Percentiles rank a stretch among this genome's conserved stretches.
These are phyloP conservation scores for Drosophila peninsularis DNA, from an alignment of 2,888 invertebrate species.

Conservation along the genomic window DNA sequence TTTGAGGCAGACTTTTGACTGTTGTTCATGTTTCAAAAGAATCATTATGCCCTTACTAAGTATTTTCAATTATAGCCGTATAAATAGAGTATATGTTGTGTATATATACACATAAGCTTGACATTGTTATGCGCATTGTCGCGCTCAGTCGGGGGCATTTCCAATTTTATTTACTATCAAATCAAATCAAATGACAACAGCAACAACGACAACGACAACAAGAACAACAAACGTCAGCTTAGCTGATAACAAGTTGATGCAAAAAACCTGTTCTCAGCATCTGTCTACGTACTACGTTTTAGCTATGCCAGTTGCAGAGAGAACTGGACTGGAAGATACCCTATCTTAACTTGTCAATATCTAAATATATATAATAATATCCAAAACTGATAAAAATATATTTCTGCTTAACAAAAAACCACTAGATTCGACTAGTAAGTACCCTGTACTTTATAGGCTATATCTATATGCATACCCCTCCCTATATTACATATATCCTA, in stretches of 20 bases:
- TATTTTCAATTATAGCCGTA: conserved; percentile 6
- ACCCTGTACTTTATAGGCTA: not conserved
- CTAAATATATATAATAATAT: accelerated
- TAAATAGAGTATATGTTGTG: not conserved
- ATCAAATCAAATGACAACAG: not conserved
- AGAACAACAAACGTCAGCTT: conserved; percentile 11
- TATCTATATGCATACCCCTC: not conserved
- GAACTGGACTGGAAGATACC: conserved; percentile 13
- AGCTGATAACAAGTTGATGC: conserved; percentile 32
- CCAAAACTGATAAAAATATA: not conserved
- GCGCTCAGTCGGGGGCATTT: conserved; percentile 29
- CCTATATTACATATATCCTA: not conserved
- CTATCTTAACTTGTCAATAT: not conserved
- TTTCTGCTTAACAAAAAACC: too few species aligned
- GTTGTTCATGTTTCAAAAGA: not conserved
- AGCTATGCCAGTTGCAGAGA: not conserved
- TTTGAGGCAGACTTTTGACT: too few species aligned
- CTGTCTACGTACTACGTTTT: conserved; percentile 38
- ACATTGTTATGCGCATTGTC: conserved; percentile 9
- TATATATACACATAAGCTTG: not conserved
- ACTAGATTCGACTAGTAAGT: not conserved
- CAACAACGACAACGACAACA: conserved; percentile 7
- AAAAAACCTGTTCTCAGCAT: conserved; percentile 45
- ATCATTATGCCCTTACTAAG: too few species aligned
- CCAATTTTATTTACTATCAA: conserved; percentile 32